phyloP scores from a whole-genome alignment of 2,797 vertebrate genomes.

The Acropternis orthonyx region DNA sequence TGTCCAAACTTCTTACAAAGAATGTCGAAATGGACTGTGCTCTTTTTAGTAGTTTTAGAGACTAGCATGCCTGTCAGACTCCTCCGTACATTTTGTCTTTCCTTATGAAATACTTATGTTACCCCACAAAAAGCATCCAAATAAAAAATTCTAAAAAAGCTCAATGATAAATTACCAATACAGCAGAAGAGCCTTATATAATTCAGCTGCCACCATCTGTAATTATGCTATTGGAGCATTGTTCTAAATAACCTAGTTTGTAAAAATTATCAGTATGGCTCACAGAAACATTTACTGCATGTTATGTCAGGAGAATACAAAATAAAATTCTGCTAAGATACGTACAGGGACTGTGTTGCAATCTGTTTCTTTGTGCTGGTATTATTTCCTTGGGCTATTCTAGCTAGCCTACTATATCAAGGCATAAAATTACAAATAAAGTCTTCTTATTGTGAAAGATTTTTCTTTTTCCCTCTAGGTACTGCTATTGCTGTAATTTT shows the following conservation, averaged over 20 bases:
- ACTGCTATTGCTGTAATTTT: neutral
- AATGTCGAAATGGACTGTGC: neutral
- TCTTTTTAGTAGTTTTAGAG: neutral
- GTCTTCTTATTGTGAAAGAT: neutral
- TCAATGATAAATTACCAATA: neutral
- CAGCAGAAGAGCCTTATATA: neutral
- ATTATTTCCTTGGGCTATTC: neutral
- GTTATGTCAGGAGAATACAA: neutral
- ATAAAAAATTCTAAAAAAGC: neutral
- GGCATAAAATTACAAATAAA: neutral
- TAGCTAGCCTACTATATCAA: neutral
- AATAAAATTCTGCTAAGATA: neutral
- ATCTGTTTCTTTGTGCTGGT: neutral
- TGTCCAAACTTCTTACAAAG: constrained; percentile 12
- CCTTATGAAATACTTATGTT: neutral
- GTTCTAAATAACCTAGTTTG: neutral
- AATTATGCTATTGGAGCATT: neutral
- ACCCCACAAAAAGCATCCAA: neutral
- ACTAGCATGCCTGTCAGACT: neutral
- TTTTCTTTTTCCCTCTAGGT: neutral
- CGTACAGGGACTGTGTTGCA: neutral
- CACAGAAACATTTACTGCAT: neutral
- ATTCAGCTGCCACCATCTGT: neutral
- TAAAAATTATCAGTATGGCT: neutral
- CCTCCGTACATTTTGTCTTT: neutral